A percentile compares a stretch with the other conserved stretches of the same genome.
Conservation (phyloP, 2,797 vertebrate genomes). For the Poeciliopsis gracilis region DNA sequence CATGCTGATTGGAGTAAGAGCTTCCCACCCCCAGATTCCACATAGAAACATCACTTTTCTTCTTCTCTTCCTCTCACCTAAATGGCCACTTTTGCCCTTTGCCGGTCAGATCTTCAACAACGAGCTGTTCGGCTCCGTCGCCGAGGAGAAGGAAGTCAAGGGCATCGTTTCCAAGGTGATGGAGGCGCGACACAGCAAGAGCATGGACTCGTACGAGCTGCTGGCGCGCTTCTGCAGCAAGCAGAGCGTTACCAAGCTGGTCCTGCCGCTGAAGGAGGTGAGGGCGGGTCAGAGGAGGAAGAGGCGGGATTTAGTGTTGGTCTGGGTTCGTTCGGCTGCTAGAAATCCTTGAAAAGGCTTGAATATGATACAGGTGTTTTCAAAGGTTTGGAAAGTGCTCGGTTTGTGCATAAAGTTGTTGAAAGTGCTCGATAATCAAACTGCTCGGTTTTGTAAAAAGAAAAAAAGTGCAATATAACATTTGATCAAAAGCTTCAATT, state of each 20-base stretch:
- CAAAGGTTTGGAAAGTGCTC: no score
- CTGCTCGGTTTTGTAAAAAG: no score
- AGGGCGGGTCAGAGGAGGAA: constrained; percentile 22
- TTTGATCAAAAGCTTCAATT: no score
- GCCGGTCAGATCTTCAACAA: constrained; percentile 90
- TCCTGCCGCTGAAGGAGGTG: constrained; percentile 95
- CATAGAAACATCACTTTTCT: background rate
- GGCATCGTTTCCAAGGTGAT: constrained; percentile 96
- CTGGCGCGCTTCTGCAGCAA: constrained; percentile 91
- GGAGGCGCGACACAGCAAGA: constrained; percentile 97
- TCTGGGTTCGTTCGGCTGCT: background rate
- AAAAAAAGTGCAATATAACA: no score
- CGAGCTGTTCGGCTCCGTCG: constrained; percentile 91
- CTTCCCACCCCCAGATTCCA: background rate
- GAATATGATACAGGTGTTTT: no score
- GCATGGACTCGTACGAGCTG: constrained; percentile 94
- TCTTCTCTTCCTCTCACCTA: no score
- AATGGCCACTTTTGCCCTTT: rapidly evolving
- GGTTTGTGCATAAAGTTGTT: no score
- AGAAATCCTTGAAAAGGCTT: no score
- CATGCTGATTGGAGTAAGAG: constrained; percentile 87
- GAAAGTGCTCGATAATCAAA: no score
- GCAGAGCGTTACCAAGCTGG: constrained; percentile 87
- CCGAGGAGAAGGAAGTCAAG: constrained; percentile 96
- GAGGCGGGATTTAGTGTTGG: background rate